These are phyloP conservation scores for Uromys caudimaculatus DNA, from an alignment of 2,797 vertebrate species.

Conservation along the genomic window DNA sequence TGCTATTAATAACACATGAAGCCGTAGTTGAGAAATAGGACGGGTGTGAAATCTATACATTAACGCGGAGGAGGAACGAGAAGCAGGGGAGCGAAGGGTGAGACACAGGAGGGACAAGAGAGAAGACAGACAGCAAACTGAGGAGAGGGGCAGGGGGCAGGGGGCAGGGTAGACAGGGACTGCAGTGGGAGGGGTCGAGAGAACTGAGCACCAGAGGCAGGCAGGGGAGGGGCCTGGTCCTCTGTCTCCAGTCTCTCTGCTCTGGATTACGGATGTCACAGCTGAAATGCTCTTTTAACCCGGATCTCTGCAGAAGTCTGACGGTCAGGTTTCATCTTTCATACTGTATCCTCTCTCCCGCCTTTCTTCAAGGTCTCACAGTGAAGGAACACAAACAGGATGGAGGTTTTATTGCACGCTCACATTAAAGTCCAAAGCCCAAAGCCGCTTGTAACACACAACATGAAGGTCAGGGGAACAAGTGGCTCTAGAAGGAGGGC, in stretches of 20 bases:
- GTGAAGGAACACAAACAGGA: background rate
- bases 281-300: rapidly evolving
- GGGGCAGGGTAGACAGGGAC: too few relatives aligned
- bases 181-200: rapidly evolving
- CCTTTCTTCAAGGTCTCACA: background rate
- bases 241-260: background rate
- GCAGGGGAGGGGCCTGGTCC: background rate
- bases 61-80: background rate
- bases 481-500: background rate
- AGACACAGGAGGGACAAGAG: background rate
- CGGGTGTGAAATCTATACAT: background rate
- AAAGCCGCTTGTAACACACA: background rate
- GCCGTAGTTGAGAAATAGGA: background rate
- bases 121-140: background rate
- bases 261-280: rapidly evolving
- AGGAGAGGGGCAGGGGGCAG: background rate
- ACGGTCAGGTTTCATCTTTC: background rate
- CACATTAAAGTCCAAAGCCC: background rate
- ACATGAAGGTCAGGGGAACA: background rate
- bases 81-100: background rate
- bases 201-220: background rate
- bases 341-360: background rate
- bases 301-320: background rate
- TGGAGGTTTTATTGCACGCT: background rate
- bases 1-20: conserved; percentile 38